Conservation (phyloP, 2,113 vertebrate species). For the Neodontobutis hainanensis region DNA sequence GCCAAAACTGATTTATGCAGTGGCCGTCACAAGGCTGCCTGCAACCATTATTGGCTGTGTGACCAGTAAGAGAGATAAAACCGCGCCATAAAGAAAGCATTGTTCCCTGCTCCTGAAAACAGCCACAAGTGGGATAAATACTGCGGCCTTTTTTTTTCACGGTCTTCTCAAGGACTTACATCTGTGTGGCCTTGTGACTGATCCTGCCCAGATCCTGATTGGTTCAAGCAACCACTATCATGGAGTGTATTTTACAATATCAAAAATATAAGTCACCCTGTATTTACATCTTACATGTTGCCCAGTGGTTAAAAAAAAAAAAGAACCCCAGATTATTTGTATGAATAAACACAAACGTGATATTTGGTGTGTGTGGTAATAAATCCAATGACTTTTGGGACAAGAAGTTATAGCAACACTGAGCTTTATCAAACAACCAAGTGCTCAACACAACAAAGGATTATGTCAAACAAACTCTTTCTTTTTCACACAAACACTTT, state of each 20-base stretch:
- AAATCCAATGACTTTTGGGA: too few relatives aligned
- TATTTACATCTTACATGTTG: background rate
- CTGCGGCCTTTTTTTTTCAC: conserved; percentile 56
- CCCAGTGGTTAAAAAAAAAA: too few relatives aligned
- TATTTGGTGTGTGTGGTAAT: too few relatives aligned
- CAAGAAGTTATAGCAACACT: too few relatives aligned
- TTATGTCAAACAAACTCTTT: too few relatives aligned
- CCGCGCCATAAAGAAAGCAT: conserved; percentile 69
- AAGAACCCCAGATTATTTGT: too few relatives aligned
- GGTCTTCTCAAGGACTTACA: conserved; percentile 51
- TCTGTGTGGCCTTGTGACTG: conserved; percentile 49
- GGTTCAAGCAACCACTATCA: conserved; percentile 4
- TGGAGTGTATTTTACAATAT: conserved; percentile 14
- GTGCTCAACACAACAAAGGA: too few relatives aligned
- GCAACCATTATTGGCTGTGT: conserved; percentile 65
- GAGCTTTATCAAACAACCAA: too few relatives aligned
- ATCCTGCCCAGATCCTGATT: conserved; percentile 48
- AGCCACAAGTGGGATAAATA: conserved; percentile 69
- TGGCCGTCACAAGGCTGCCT: conserved; percentile 69
- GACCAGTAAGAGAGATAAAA: conserved; percentile 65
- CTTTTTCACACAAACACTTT: too few relatives aligned
- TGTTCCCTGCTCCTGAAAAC: conserved; percentile 59
- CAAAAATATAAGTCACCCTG: background rate
- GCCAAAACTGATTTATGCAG: conserved; percentile 71
- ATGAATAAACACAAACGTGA: too few relatives aligned